Evolutionary conservation across 2,797 vertebrate species (phyloP), one percentile per base, ranked within the genome.

Genomic region (Astyanax mexicanus): DNA sequence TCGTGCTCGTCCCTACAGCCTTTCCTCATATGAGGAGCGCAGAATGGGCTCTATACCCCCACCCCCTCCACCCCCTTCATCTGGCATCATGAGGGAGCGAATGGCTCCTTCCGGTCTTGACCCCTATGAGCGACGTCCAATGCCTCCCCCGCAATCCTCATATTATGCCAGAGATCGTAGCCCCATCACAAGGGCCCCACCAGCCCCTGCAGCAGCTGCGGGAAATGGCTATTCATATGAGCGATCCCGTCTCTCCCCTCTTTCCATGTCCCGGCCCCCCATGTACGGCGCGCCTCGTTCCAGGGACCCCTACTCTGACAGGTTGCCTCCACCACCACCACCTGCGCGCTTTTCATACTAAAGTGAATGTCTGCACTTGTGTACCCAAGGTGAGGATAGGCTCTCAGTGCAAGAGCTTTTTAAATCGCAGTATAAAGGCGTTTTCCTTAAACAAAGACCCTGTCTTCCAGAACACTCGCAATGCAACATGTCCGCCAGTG

Each of bases 101-200:
- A 90, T 94, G 86, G 89, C 93, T 85, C 83, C 92, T 73, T 77
- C 91, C 62, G 83, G 91, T 75, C 86, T 95, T 27, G 95, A 97
- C 85, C 92, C 95, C 25, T 97, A 97, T 13, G 96, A 98, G 84
- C 93, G 96, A 90, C 95, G 95, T 4, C 92, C 96, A 72, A 87
- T 96, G 69, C 93, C 93, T 49, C 93, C 73, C 76, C 92, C 90
- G 2, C 90, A 95, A 69, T 89, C 94, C 74, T 91, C 95, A 74
- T 98, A 95, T 93, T 97, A 95, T 38, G 74, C 93, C 84, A 93
- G 97, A 89, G 96, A 97, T 84, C 94, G 96, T 90, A 98, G 97
- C 88, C 97, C 96, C 45, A 91, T 96, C 84, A 91, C 95, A 80
- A 94, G 96, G 81, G 86, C 92, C 68, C 89, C 94, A 64, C 90